Percentiles rank a stretch among this genome's conserved stretches.
These are phyloP conservation scores for Drosophila malerkotliana DNA, from an alignment of 1,140 invertebrate species.

Conservation along the genomic window DNA sequence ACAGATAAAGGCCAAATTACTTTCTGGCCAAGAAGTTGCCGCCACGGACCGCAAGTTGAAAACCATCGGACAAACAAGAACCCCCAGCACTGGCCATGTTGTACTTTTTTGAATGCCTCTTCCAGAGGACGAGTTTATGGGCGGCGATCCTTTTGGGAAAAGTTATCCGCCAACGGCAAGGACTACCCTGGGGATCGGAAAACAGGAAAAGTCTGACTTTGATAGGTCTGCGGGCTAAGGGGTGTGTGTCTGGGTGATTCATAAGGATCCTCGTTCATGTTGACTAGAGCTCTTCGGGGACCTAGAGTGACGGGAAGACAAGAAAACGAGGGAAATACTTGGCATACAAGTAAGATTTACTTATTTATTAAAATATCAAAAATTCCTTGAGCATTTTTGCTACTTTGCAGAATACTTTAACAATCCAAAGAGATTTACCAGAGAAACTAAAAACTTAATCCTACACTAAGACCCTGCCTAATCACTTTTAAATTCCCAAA, in stretches of 20 bases:
- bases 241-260: conserved; percentile 41
- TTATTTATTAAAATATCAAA: not conserved
- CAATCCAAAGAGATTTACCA: not conserved
- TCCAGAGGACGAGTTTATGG: conserved; percentile 62
- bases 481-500: conserved; percentile 18
- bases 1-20: conserved; percentile 81
- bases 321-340: not conserved
- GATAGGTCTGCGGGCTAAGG: conserved; percentile 12
- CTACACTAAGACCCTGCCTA: conserved; percentile 8
- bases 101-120: conserved; percentile 48
- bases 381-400: not conserved
- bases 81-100: conserved; percentile 38
- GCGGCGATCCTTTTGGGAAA: conserved; percentile 67
- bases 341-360: not conserved
- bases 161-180: conserved; percentile 14
- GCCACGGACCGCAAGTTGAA: conserved; percentile 66
- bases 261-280: conserved; percentile 52
- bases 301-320: not conserved
- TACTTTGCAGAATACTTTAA: not conserved
- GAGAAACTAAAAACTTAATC: conserved; percentile 8
- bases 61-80: conserved; percentile 65
- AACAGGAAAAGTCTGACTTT: conserved; percentile 33
- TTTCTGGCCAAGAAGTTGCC: conserved; percentile 76
- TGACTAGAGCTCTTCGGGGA: conserved; percentile 26
- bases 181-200: conserved; percentile 17